phyloP scores from a whole-genome alignment of 1,140 invertebrate species.

The Drosophila kikkawai region DNA sequence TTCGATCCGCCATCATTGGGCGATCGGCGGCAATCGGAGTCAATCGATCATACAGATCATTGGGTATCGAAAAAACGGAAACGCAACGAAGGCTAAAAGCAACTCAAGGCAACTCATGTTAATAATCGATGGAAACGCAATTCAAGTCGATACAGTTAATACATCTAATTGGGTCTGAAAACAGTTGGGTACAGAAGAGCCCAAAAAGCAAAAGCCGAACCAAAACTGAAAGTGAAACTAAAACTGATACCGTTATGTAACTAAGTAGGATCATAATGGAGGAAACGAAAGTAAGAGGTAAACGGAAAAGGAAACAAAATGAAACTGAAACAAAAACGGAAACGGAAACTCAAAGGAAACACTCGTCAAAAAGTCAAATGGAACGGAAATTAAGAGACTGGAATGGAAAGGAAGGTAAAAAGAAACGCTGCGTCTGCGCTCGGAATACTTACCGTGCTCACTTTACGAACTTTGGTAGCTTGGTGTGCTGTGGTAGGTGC shows the following conservation, averaged over 20 bases:
- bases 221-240: conserved; percentile 15
- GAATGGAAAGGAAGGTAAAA: conserved; percentile 53
- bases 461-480: conserved; percentile 92
- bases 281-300: neutral
- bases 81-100: conserved; percentile 43
- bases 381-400: conserved; percentile 41
- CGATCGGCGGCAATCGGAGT: conserved; percentile 6
- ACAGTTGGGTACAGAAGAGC: conserved; percentile 36
- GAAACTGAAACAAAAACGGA: conserved; percentile 20
- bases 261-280: conserved; percentile 21
- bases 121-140: conserved; percentile 28
- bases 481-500: conserved; percentile 87
- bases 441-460: conserved; percentile 93
- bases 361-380: conserved; percentile 24
- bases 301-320: conserved; percentile 18
- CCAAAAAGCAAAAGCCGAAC: conserved; percentile 44
- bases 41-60: conserved; percentile 1
- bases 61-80: conserved; percentile 15
- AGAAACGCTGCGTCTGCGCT: conserved; percentile 77
- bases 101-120: conserved; percentile 38
- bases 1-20: neutral
- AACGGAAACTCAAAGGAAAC: conserved; percentile 28
- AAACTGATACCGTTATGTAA: conserved; percentile 14
- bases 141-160: conserved; percentile 15
- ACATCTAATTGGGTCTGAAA: conserved; percentile 8